A percentile compares a stretch with the other conserved stretches of the same genome.
Conservation (phyloP, 2,797 vertebrate species). For the Valencia hispanica region DNA sequence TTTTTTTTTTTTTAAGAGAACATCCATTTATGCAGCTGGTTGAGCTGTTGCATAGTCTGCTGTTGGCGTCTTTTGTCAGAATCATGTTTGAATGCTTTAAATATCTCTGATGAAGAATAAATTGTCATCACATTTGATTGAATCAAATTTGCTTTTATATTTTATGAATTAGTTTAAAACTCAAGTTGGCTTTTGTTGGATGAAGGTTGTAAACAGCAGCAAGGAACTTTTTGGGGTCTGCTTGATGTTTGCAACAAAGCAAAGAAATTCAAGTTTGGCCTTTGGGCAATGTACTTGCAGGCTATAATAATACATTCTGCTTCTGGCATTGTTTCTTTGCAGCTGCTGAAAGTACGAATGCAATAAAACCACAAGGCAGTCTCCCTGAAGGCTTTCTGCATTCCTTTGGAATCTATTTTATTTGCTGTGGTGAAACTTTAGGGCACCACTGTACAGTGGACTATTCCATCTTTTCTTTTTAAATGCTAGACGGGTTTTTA, state of each 20-base stretch:
- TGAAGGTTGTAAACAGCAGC: conserved; percentile 5
- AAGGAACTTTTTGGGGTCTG: conserved; percentile 9
- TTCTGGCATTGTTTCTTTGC: conserved; percentile 28
- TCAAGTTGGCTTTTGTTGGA: conserved; percentile 1
- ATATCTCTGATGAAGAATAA: not conserved
- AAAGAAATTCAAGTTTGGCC: conserved; percentile 6
- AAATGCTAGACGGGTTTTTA: too few relatives aligned
- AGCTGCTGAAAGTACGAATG: conserved; percentile 12
- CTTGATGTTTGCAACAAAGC: conserved; percentile 19
- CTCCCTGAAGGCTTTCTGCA: not conserved
- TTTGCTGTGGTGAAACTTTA: not conserved
- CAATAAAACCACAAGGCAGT: not conserved
- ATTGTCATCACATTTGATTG: not conserved
- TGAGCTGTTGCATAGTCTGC: not conserved
- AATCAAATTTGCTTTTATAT: not conserved
- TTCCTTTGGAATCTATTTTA: not conserved
- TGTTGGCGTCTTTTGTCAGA: not conserved
- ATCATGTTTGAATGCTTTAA: not conserved
- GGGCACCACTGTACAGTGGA: not conserved
- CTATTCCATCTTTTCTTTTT: not conserved
- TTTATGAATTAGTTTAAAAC: not conserved
- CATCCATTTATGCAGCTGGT: not conserved
- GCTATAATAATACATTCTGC: conserved; percentile 30
- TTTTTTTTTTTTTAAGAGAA: conserved; percentile 1
- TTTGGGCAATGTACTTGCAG: conserved; percentile 16